Evolutionary conservation across 2,797 vertebrate species (phyloP).

Genomic region (Phyllotis vaccarum): DNA sequence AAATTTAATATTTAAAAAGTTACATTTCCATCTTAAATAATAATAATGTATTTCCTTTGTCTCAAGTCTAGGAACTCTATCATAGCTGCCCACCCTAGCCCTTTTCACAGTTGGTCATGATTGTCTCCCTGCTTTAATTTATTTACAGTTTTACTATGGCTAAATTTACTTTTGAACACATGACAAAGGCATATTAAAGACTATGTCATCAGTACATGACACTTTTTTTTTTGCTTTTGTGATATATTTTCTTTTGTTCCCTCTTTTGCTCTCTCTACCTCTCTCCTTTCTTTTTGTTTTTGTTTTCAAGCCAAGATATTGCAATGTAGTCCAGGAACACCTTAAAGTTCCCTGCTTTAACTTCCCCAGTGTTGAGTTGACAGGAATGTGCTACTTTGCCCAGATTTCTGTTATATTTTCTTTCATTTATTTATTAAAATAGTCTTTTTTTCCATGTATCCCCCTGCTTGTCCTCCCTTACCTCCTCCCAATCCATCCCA

Average conservation of each 20-base stretch:
- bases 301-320: not conserved
- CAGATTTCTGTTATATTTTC: conserved; percentile 21
- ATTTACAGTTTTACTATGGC: not conserved
- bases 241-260: not conserved
- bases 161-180: not conserved
- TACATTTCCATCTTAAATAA: not conserved
- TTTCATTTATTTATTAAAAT: too few species aligned
- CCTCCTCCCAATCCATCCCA: too few species aligned
- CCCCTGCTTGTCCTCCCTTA: too few species aligned
- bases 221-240: not conserved
- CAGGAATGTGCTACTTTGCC: not conserved
- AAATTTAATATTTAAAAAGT: too few species aligned
- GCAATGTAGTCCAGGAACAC: not conserved
- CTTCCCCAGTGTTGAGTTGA: not conserved
- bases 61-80: not conserved
- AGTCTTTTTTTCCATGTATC: too few species aligned
- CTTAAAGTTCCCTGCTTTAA: not conserved
- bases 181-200: conserved; percentile 7
- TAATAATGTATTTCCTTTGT: not conserved
- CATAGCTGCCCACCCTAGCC: not conserved
- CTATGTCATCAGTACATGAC: not conserved
- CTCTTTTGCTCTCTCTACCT: not conserved
- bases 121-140: not conserved
- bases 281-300: not conserved
- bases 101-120: not conserved